phyloP scores from a whole-genome alignment of 1,140 invertebrate species.

The Anagrus nilaparvatae region DNA sequence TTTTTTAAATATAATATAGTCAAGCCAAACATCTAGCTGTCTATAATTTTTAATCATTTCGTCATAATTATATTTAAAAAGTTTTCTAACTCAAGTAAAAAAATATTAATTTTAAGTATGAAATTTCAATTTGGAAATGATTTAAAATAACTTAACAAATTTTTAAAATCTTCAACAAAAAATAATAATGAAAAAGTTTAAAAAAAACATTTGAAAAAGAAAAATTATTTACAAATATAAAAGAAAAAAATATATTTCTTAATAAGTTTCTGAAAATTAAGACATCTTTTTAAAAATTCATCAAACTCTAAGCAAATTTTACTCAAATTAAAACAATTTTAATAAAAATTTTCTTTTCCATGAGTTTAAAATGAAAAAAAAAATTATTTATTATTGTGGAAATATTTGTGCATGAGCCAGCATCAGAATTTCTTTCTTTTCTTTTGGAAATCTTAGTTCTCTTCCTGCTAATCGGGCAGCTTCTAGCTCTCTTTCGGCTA shows the following conservation, averaged over 20 bases:
- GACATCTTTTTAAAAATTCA: conserved; percentile 12
- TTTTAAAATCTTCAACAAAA: too few relatives aligned
- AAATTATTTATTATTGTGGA: conserved; percentile 27
- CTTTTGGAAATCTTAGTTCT: conserved; percentile 87
- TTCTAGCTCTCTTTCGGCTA: conserved; percentile 80
- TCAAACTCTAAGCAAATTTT: conserved; percentile 3
- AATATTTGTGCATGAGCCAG: conserved; percentile 70
- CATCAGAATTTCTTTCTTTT: conserved; percentile 90
- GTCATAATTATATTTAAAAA: too few relatives aligned
- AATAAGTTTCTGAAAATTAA: conserved; percentile 4
- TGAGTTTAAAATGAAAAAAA: conserved; percentile 1
- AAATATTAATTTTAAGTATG: too few relatives aligned
- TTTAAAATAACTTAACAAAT: too few relatives aligned
- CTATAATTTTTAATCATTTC: too few relatives aligned
- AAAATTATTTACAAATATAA: conserved; percentile 13
- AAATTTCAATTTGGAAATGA: too few relatives aligned
- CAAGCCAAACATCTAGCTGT: too few relatives aligned
- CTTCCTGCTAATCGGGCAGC: conserved; percentile 80
- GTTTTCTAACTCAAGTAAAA: too few relatives aligned
- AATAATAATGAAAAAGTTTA: conserved; percentile 4
- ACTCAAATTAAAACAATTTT: too few relatives aligned
- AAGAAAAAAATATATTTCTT: conserved; percentile 11
- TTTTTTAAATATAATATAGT: too few relatives aligned
- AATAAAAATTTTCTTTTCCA: background rate
- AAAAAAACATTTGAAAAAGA: conserved; percentile 7